A percentile compares a stretch with the other conserved stretches of the same genome.
Evolutionary conservation across 2,888 invertebrate genomes (phyloP).

Genomic region (Actias luna): DNA sequence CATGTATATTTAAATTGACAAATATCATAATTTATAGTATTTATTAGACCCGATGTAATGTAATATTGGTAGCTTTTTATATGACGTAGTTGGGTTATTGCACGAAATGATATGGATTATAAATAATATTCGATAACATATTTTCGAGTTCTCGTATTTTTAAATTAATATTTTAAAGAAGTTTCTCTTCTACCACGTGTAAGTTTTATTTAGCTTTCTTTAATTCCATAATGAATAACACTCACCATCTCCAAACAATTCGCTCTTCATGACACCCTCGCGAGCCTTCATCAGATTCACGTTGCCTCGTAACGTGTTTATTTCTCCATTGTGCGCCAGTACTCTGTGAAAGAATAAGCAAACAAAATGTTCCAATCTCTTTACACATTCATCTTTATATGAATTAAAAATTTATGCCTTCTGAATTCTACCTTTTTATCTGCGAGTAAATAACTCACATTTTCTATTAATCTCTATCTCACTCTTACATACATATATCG

Average conservation of each 20-base stretch:
- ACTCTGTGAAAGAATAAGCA: conserved; percentile 77
- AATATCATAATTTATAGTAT: too few relatives aligned
- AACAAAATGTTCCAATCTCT: not conserved
- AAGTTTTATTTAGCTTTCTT: not conserved
- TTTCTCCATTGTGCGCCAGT: conserved; percentile 99
- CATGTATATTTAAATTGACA: too few relatives aligned
- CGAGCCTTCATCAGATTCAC: conserved; percentile 99
- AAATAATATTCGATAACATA: too few relatives aligned
- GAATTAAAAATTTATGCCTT: not conserved
- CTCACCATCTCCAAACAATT: conserved; percentile 87
- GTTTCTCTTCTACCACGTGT: not conserved
- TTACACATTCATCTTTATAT: not conserved
- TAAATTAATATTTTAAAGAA: not conserved
- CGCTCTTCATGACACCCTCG: conserved; percentile 97
- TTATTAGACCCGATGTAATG: too few relatives aligned
- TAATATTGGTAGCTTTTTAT: too few relatives aligned
- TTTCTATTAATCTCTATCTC: too few relatives aligned
- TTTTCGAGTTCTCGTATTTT: too few relatives aligned
- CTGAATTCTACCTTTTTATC: too few relatives aligned
- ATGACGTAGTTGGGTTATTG: too few relatives aligned
- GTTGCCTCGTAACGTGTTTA: conserved; percentile 98
- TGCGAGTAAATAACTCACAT: too few relatives aligned
- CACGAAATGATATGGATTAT: too few relatives aligned
- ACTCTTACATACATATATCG: too few relatives aligned
- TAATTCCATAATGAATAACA: conserved; percentile 1